phyloP scores from a whole-genome alignment of 1,140 invertebrate species.

The Bombyx mori region ASM3026992v2 NC_085121.1:10432001-10432500 shows the following conservation, averaged over 20 bases:
- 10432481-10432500: conserved; percentile 97
- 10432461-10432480: conserved; percentile 98
- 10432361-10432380: conserved; percentile 98
- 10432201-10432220: conserved; percentile 92
- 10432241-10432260: conserved; percentile 95
- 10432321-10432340: conserved; percentile 99
- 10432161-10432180: conserved; percentile 96
- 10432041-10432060: too few species aligned
- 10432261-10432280: conserved; percentile 99
- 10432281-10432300: conserved; percentile 97
- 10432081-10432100: neutral
- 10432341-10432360: conserved; percentile 98
- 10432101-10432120: conserved; percentile 12
- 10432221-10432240: conserved; percentile 93
- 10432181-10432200: conserved; percentile 86
- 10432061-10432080: neutral
- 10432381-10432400: conserved; percentile 96
- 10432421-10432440: conserved; percentile 97
- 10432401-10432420: conserved; percentile 98
- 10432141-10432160: conserved; percentile 98
- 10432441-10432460: conserved; percentile 98
- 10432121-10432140: conserved; percentile 89
- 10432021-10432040: too few species aligned
- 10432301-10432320: conserved; percentile 92
- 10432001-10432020: too few species aligned